phyloP scores from a whole-genome alignment of 2,888 invertebrate genomes.

The Macrosiphum euphorbiae region DNA sequence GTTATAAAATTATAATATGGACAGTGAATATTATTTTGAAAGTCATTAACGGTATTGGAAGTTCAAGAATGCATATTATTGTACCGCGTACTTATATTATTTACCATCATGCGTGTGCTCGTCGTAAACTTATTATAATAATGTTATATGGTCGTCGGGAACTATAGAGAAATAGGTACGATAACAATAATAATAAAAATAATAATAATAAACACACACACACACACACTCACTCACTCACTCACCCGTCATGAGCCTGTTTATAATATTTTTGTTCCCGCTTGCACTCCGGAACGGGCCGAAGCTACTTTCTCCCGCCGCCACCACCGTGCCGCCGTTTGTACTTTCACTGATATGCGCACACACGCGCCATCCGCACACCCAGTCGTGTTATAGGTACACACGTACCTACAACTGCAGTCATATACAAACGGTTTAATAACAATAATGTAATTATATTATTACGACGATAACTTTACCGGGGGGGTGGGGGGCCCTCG shows the following conservation, averaged over 20 bases:
- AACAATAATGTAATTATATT: constrained; percentile 54
- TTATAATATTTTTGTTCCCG: constrained; percentile 25
- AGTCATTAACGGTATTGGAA: constrained; percentile 58
- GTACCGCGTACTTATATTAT: neutral
- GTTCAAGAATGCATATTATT: constrained; percentile 51
- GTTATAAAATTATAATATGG: neutral
- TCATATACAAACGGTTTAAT: constrained; percentile 12
- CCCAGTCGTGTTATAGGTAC: neutral
- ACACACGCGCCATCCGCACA: constrained; percentile 3
- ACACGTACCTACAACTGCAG: too few relatives aligned
- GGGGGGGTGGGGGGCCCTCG: neutral
- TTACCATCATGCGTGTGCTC: neutral
- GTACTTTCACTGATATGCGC: constrained; percentile 56
- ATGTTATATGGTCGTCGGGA: neutral
- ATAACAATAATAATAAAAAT: constrained; percentile 41
- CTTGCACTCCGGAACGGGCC: constrained; percentile 27
- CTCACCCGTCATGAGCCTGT: neutral
- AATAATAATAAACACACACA: constrained; percentile 39
- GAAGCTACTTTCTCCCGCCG: constrained; percentile 55
- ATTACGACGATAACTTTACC: constrained; percentile 29
- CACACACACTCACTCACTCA: neutral
- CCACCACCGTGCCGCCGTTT: neutral
- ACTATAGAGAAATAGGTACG: constrained; percentile 44
- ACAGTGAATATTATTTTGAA: constrained; percentile 45
- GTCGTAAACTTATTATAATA: neutral